Base-by-base conservation (phyloP, 2,113 vertebrate species). In the Lepus europaeus region DNA sequence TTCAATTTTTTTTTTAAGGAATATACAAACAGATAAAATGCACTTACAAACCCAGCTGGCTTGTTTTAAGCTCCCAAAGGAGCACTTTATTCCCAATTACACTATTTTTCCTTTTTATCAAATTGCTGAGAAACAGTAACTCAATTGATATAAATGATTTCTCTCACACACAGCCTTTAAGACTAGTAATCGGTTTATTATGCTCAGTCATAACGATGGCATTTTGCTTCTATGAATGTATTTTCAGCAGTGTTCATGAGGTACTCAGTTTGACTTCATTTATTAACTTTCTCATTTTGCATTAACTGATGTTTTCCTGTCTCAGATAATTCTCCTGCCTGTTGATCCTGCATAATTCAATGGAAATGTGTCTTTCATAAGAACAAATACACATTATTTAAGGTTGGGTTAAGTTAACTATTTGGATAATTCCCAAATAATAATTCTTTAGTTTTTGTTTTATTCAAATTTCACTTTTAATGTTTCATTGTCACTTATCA, bases 51-150 rank as follows among this genome's bases (percentile, higher is more conserved):
- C 97, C 93, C 97, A 98, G 96, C 96, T 97, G 97, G 96, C 97
- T 95, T 98, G 91, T 96, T 97, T 96, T 97, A 95, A 96, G 95
- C 94, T 98, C 98, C 98, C 98, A 95, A 63, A 97, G 98, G 98
- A 97, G 91, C 79, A 72, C 96, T 98, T 98, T 98, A 98, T 98
- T 98, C 97, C 98, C 97, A 97, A 97, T 98, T 98, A 98, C 87
- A 94, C 97, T 98, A 95, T 98, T 98, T 98, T 97, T 97, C 97
- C 96, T 96, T 98, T 98, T 98, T 97, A 97, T 98, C 98, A 98
- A 98, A 98, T 98, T 98, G 97, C 97, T 98, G 97, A 98, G 98
- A 98, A 98, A 98, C 90, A 98, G 97, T 97, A 98, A 98, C 94
- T 98, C 97, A 97, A 97, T 98, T 98, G 98, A 98, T 98, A 97